These are phyloP conservation scores for Silurus glanis DNA, from an alignment of 2,113 vertebrate species.

Conservation along the genomic window DNA sequence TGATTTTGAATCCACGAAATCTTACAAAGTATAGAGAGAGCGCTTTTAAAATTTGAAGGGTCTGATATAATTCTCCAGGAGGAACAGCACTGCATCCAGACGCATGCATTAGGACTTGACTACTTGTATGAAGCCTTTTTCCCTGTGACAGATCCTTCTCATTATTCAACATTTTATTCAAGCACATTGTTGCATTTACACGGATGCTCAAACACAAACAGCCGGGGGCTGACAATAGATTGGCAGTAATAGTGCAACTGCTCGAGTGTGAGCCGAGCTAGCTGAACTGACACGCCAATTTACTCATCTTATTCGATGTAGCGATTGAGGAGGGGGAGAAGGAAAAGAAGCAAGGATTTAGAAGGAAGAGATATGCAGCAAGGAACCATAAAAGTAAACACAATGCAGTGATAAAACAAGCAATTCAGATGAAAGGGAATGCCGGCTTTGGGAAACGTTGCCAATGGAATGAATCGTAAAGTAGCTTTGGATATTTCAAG, in stretches of 20 bases:
- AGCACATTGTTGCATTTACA: not conserved
- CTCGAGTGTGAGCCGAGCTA: slow-evolving; percentile 20
- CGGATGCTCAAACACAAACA: not conserved
- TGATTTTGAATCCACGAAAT: not conserved
- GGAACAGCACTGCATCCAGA: not conserved
- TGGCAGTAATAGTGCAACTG: slow-evolving; percentile 20
- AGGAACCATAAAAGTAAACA: not conserved
- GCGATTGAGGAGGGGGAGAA: not conserved
- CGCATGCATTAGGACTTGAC: not conserved
- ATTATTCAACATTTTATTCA: slow-evolving; percentile 15
- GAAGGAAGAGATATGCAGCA: not conserved
- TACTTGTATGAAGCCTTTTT: slow-evolving; percentile 5
- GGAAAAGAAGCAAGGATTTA: not conserved
- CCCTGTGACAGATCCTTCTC: slow-evolving; percentile 10
- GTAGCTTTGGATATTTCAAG: not conserved
- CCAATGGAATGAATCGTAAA: slow-evolving; percentile 16
- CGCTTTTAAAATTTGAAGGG: not conserved
- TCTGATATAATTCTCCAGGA: not conserved
- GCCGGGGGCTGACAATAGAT: slow-evolving; percentile 11
- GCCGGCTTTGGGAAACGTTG: not conserved
- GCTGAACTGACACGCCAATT: slow-evolving; percentile 31
- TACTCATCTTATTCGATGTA: slow-evolving; percentile 12
- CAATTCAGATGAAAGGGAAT: not conserved
- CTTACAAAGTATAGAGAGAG: no score
- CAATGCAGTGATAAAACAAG: not conserved